Evolutionary conservation across 2,888 invertebrate genomes (phyloP), one percentile per base, ranked within the genome.

Genomic region (Drosophila ezoana): DNA sequence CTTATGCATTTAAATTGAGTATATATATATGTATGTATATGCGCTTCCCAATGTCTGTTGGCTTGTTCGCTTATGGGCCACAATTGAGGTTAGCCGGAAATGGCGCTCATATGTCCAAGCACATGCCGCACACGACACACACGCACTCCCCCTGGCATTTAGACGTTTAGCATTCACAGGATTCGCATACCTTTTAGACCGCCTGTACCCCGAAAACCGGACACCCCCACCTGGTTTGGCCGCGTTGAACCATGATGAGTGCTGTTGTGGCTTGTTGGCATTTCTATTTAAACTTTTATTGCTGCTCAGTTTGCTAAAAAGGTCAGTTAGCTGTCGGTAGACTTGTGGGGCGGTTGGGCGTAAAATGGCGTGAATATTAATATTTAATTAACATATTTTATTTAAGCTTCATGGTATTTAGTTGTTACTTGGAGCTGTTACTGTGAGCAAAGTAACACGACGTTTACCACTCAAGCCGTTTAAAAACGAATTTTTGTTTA

Each of bases 231-330:
- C 43, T 60, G 57, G 64, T 54, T 38, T 70, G 81, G 61, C 51
- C 70, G 71, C 78, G 84, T 76, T 79, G 73, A 71, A 78, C 70
- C 85, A 68, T 89, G 85, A 85, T 89, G 89, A 89, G 88, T 89
- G 89, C 85, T 81, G 87, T 87, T 87, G 85, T 76, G 85, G 85
- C 81, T 87, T 84, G 89, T 85, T 89, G 89, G 79, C 78, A 84
- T 87, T 87, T 87, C 85, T 84, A 89, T 85, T 85, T 89, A 89
- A 85, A 89, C 87, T 87, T 85, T 85, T 85, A 85, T 89, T 85
- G 81, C 84, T 71, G 87, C 81, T 80, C 87, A 83, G 75, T 71
- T 78, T 74, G 64, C 64, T 64, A 65, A 68, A 74, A 76, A 74
- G 74, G 75, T 76, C 75, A 73, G 63, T 48, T 44, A 56, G 72